These are phyloP conservation scores for Leptoteleia sp. DNA, from an alignment of 1,140 invertebrate species.

Conservation along the genomic window DNA sequence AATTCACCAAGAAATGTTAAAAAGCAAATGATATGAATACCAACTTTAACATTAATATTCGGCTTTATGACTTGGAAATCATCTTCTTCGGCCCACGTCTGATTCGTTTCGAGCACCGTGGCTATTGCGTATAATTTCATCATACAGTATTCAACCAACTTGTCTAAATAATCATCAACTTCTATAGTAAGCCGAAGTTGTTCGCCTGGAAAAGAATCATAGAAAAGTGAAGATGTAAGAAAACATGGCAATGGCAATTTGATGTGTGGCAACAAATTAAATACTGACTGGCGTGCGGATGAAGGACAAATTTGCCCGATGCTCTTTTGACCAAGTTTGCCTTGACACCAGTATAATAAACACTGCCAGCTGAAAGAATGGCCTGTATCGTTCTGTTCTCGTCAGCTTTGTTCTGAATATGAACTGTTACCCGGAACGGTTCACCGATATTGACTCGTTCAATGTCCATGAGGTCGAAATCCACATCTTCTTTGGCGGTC, in stretches of 20 bases:
- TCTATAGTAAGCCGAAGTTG: constrained; percentile 83
- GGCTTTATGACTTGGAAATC: constrained; percentile 88
- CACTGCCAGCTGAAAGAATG: constrained; percentile 84
- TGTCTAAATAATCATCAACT: constrained; percentile 85
- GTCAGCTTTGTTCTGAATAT: constrained; percentile 85
- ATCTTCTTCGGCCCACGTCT: constrained; percentile 88
- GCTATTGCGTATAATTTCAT: constrained; percentile 88
- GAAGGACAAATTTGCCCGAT: constrained; percentile 83
- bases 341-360: constrained; percentile 90
- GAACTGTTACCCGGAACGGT: constrained; percentile 84
- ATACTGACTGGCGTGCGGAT: too few relatives aligned
- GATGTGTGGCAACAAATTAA: too few relatives aligned
- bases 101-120: constrained; percentile 86
- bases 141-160: constrained; percentile 88
- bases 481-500: constrained; percentile 83
- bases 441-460: constrained; percentile 86
- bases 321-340: constrained; percentile 86
- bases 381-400: constrained; percentile 84
- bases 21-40: too few relatives aligned
- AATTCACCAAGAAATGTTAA: too few relatives aligned
- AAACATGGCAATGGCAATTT: too few relatives aligned
- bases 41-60: constrained; percentile 84
- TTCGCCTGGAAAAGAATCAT: constrained; percentile 83
- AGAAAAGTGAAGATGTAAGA: too few relatives aligned
- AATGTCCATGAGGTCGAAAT: constrained; percentile 86